Conservation (phyloP, 2,113 vertebrate genomes). For the Sciurus niger region DNA sequence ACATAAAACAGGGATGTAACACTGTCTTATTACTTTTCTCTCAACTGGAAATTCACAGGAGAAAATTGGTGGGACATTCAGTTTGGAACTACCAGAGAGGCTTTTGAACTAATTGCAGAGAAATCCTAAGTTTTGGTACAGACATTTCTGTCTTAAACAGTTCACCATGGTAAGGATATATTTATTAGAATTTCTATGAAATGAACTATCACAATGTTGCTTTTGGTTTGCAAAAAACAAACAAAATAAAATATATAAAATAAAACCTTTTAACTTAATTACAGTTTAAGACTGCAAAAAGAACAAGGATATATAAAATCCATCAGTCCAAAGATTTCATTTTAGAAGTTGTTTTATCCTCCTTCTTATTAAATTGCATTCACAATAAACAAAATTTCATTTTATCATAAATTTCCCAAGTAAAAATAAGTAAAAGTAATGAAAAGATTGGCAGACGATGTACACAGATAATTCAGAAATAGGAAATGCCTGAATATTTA, state of each 20-base stretch:
- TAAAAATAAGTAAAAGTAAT: slow-evolving; percentile 80
- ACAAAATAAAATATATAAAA: slow-evolving; percentile 23
- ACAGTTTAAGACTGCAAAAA: slow-evolving; percentile 72
- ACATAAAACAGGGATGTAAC: neutral
- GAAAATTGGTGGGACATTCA: neutral
- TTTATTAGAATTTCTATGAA: slow-evolving; percentile 33
- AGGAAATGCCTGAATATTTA: slow-evolving; percentile 67
- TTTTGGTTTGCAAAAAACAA: slow-evolving; percentile 61
- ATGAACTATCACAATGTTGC: slow-evolving; percentile 37
- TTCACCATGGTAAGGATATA: neutral
- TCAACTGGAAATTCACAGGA: neutral
- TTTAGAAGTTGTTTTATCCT: slow-evolving; percentile 79
- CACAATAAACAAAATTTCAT: slow-evolving; percentile 80
- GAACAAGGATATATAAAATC: slow-evolving; percentile 78
- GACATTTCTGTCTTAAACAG: neutral
- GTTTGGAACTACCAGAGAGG: neutral
- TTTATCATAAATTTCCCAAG: slow-evolving; percentile 72
- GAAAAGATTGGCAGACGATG: slow-evolving; percentile 81
- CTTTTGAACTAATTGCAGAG: slow-evolving; percentile 29
- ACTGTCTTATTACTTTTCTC: neutral
- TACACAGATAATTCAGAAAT: slow-evolving; percentile 75
- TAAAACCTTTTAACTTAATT: slow-evolving; percentile 68
- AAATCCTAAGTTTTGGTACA: slow-evolving; percentile 63
- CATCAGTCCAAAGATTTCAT: slow-evolving; percentile 77
- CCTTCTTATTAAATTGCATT: slow-evolving; percentile 78